Base-by-base conservation (phyloP, 2,888 invertebrate genomes). In the Ecdyonurus torrentis region DNA sequence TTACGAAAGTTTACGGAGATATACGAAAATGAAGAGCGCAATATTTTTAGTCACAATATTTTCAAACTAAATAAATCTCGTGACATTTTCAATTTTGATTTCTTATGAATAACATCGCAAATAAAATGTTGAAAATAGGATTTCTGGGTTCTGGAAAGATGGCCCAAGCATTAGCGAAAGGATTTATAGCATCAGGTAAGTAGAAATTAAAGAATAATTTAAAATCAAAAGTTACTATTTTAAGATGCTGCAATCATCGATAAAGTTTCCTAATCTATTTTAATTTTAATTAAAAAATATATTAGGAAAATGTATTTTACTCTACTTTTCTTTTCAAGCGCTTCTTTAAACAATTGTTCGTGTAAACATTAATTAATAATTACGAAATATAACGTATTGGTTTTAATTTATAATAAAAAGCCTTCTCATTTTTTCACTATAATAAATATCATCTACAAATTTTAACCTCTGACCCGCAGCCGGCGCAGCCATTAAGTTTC, bases 91-190 rank as follows among this genome's bases (percentile, higher is more conserved):
- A 55, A 22, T 55, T 5, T 20, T 55, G 15, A 55, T 55, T 55
- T 55, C 22, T 55, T 55, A 50, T 18, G 5, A 22, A 55, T 55
- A 55, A 55, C 18, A 55, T 55, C n/a, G 7, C 55, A 20, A 55
- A 5, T 10, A 55, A 55, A 55, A 55, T 55, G 55, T 55, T 55
- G 55, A 86, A 84, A 77, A 87, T 95, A 69, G 95, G 95, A 2
- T 94, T 95, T 73, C 81, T 95, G 59, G 95, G 95, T 1, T 93
- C 91, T 25, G 95, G 95, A 18, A 89, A 88, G 73, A 85, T 95
- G 83, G 95, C 94, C 0, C 91, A 91, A 71, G 93, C 94, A 0
- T 77, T 95, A 72, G 92, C 91, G 7, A 89, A 89, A 73, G 94
- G 94, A 66, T 89, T 95, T 69, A 86, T 94, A 70, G 80, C 86